A percentile compares a stretch with the other conserved stretches of the same genome.
phyloP scores from a whole-genome alignment of 2,113 vertebrate genomes.

The Calonectris borealis region DNA sequence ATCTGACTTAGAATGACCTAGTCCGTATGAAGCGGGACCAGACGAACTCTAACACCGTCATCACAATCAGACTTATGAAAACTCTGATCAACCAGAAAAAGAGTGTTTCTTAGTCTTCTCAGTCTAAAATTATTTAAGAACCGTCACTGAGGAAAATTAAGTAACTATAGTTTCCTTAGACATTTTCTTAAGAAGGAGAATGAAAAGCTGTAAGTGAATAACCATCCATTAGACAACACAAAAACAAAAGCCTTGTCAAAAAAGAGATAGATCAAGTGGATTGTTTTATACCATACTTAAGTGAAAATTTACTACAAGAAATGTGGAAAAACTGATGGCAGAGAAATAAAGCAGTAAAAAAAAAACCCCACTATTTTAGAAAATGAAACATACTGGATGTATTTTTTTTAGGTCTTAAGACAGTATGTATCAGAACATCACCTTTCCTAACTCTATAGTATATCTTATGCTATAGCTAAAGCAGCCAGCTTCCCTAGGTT shows the following conservation, averaged over 20 bases:
- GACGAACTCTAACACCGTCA: conserved; percentile 14
- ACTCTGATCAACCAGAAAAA: conserved; percentile 38
- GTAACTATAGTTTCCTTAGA: not conserved
- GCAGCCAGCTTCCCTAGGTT: not conserved
- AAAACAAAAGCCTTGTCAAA: conserved; percentile 1
- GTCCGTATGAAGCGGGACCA: not conserved
- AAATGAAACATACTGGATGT: not conserved
- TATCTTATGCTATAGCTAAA: not conserved
- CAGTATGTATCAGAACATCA: not conserved
- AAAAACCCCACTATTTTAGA: not conserved
- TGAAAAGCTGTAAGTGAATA: not conserved
- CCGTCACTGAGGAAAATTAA: not conserved
- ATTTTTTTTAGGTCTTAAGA: not conserved
- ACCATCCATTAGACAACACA: not conserved
- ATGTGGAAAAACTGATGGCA: not conserved
- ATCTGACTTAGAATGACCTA: not conserved
- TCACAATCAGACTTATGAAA: conserved; percentile 30
- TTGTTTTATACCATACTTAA: not conserved
- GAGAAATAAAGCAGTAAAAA: not conserved
- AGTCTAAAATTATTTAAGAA: not conserved
- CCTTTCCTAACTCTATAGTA: not conserved
- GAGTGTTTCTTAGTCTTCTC: not conserved
- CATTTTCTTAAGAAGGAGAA: not conserved
- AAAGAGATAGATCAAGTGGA: not conserved
- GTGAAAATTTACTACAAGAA: not conserved